Evolutionary conservation across 2,797 vertebrate species (phyloP).

Genomic region (Synanceia verrucosa): DNA sequence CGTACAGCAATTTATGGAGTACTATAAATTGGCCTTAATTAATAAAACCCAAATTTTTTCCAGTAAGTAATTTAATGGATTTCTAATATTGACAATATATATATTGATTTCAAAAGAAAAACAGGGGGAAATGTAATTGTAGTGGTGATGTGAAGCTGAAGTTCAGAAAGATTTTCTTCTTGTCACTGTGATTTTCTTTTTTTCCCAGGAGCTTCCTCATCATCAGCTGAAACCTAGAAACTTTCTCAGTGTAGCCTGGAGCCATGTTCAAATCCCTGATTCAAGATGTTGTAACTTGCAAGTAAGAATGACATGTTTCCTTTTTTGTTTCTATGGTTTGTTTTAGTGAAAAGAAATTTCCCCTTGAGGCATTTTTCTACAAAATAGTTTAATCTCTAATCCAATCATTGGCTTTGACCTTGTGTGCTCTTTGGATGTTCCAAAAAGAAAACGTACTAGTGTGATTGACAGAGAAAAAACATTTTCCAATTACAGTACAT

Average conservation of each 20-base stretch:
- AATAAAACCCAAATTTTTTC: no score
- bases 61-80: no score
- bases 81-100: no score
- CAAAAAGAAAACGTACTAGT: neutral
- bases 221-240: neutral
- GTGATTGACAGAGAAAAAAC: slow-evolving; percentile 64
- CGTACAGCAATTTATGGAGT: no score
- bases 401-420: slow-evolving; percentile 50
- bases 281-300: neutral
- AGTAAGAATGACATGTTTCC: slow-evolving; percentile 23
- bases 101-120: no score
- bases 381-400: slow-evolving; percentile 49
- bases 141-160: neutral
- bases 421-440: slow-evolving; percentile 5
- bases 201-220: slow-evolving; percentile 3
- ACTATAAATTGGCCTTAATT: no score
- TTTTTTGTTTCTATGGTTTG: slow-evolving; percentile 17
- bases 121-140: no score
- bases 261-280: slow-evolving; percentile 1
- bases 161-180: neutral
- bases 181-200: neutral
- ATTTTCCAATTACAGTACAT: slow-evolving; percentile 68
- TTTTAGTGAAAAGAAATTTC: slow-evolving; percentile 9
- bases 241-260: neutral
- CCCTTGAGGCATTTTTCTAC: neutral